Percentiles rank a stretch among this genome's conserved stretches.
Conservation (phyloP, 2,797 vertebrate genomes). For the Pseudochirops cupreus region DNA sequence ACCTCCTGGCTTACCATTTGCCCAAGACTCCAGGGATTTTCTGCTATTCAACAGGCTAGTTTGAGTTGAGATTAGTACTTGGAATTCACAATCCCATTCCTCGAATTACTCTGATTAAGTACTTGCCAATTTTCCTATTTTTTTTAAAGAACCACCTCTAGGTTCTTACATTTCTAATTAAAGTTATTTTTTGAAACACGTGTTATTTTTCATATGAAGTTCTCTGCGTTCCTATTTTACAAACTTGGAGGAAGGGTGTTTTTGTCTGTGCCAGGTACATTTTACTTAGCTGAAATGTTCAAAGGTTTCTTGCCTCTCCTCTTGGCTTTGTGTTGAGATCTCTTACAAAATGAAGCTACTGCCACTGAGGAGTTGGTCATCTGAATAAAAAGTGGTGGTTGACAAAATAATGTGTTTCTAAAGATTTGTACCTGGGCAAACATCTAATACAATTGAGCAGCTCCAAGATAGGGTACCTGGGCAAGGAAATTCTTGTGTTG, state of each 20-base stretch:
- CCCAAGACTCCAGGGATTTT: neutral
- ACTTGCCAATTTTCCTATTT: neutral
- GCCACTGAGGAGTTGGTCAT: neutral
- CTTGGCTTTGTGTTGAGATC: neutral
- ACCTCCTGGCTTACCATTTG: neutral
- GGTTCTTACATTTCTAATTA: constrained; percentile 10
- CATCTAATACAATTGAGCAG: neutral
- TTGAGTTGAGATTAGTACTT: neutral
- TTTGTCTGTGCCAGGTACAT: neutral
- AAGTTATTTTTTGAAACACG: neutral
- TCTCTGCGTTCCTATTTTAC: constrained; percentile 17
- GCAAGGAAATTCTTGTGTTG: neutral
- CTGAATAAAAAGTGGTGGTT: neutral
- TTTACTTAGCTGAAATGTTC: neutral
- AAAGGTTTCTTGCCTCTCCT: neutral
- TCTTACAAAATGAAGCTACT: neutral
- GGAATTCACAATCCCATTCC: constrained; percentile 21
- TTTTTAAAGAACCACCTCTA: constrained; percentile 21
- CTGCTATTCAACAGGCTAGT: neutral
- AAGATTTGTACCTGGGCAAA: neutral
- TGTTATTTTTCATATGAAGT: neutral
- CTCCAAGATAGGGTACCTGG: neutral
- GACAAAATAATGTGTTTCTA: neutral
- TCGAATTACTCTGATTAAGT: neutral
- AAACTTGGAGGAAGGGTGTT: neutral